Evolutionary conservation across 2,888 invertebrate species (phyloP).

Genomic region (Drosophila rubida): DNA sequence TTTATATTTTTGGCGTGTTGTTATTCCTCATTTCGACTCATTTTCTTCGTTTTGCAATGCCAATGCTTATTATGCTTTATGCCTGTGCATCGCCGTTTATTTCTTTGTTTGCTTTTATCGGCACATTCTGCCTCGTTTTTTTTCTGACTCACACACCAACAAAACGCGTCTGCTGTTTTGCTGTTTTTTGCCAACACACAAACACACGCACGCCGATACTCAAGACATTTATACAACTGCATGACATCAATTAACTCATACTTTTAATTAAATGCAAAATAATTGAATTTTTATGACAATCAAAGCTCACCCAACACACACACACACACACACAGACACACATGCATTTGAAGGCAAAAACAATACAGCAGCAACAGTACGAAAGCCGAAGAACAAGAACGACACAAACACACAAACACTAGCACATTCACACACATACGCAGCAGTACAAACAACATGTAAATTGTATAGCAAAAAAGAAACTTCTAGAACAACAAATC

Average conservation of each 20-base stretch:
- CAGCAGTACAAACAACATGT: conserved; percentile 38
- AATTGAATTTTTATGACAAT: conserved; percentile 61
- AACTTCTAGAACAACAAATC: conserved; percentile 56
- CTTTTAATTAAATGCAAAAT: conserved; percentile 75
- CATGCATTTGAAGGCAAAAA: conserved; percentile 41
- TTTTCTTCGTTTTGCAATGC: conserved; percentile 31
- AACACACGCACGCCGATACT: conserved; percentile 13
- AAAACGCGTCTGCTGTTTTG: conserved; percentile 32
- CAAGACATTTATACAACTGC: conserved; percentile 26
- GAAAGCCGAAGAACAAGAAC: conserved; percentile 36
- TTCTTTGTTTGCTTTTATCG: conserved; percentile 74
- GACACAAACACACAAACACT: conserved; percentile 16
- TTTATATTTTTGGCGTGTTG: conserved; percentile 37
- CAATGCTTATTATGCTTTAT: conserved; percentile 53
- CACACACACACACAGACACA: conserved; percentile 30
- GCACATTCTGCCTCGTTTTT: conserved; percentile 42
- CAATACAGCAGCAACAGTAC: conserved; percentile 40
- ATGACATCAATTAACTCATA: conserved; percentile 62
- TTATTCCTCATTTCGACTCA: conserved; percentile 12
- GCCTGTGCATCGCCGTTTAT: conserved; percentile 56
- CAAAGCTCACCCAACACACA: conserved; percentile 42
- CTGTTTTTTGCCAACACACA: conserved; percentile 12
- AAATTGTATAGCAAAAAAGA: conserved; percentile 38
- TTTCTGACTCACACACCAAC: conserved; percentile 62
- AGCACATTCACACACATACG: conserved; percentile 8